A percentile compares a stretch with the other conserved stretches of the same genome.
phyloP scores from a whole-genome alignment of 2,113 vertebrate species.

The Cheilinus undulatus region DNA sequence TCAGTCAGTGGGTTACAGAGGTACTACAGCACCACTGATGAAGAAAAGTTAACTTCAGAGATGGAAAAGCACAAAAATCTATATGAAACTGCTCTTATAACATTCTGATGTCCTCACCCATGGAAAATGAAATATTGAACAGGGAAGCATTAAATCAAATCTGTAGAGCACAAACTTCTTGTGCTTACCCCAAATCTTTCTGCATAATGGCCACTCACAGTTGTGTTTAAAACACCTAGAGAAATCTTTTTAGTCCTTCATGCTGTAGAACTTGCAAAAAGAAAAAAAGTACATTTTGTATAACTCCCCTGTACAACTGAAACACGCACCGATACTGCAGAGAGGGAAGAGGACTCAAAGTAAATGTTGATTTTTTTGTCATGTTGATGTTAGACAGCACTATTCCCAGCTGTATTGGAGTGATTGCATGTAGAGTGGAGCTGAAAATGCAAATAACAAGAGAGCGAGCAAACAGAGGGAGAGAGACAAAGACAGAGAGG shows the following conservation, averaged over 20 bases:
- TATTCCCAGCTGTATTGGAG: slow-evolving; percentile 35
- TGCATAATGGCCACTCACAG: too few relatives aligned
- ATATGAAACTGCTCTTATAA: too few relatives aligned
- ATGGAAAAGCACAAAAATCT: too few relatives aligned
- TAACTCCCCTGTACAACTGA: neutral
- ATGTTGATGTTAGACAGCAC: neutral
- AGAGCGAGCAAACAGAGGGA: slow-evolving; percentile 17
- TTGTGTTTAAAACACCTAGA: too few relatives aligned
- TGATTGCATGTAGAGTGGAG: slow-evolving; percentile 16
- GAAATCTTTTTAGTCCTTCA: neutral
- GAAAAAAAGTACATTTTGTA: neutral
- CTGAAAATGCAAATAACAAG: slow-evolving; percentile 38
- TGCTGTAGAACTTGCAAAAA: neutral
- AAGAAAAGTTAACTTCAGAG: too few relatives aligned
- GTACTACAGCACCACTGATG: too few relatives aligned
- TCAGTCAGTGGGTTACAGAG: too few relatives aligned
- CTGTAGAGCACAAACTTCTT: too few relatives aligned
- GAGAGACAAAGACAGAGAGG: neutral
- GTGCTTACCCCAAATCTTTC: too few relatives aligned
- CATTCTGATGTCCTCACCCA: too few relatives aligned
- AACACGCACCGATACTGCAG: neutral
- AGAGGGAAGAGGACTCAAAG: slow-evolving; percentile 1
- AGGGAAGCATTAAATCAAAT: too few relatives aligned
- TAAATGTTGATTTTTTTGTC: slow-evolving; percentile 33
- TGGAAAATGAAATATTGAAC: too few relatives aligned